These are phyloP conservation scores for crab-eating macaque (Macaca fascicularis) DNA, from an alignment of 2,113 vertebrate genomes.

Conservation along the genomic window T2T-MFA8v1.1 NC_088376.1:127057501-127058000, in stretches of 20 bases:
- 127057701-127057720: not conserved
- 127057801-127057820: not conserved
- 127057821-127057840: not conserved
- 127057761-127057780: not conserved
- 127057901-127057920: not conserved
- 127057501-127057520: not conserved
- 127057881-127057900: not conserved
- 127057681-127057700: not conserved
- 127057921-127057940: not conserved
- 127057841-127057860: not conserved
- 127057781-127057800: not conserved
- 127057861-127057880: not conserved
- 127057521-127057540: not conserved
- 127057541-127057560: not conserved
- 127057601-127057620: not conserved
- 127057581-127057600: not conserved
- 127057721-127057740: not conserved
- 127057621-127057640: not conserved
- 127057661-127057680: not conserved
- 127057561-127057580: not conserved
- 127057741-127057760: not conserved
- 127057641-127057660: not conserved
- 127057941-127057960: not conserved
- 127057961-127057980: not conserved
- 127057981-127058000: not conserved